Conservation (phyloP, 2,797 vertebrate genomes). For the Sebastes steindachneri region DNA sequence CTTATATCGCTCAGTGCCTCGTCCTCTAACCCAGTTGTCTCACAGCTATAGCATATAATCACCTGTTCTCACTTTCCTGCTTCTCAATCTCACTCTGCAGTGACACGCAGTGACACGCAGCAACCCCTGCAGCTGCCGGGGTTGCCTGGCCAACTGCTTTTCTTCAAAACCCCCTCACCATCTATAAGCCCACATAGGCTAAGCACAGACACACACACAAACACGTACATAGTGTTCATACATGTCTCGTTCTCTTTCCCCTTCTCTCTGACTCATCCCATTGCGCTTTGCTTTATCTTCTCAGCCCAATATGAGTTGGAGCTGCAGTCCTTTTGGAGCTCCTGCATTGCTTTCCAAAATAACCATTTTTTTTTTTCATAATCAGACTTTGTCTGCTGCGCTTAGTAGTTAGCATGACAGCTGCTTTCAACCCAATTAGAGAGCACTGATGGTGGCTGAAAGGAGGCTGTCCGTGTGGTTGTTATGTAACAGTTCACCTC, state of each 20-base stretch:
- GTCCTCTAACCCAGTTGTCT: conserved; percentile 33
- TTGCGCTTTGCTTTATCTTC: background rate
- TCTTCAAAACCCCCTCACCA: conserved; percentile 42
- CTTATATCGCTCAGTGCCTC: conserved; percentile 13
- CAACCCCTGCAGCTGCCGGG: conserved; percentile 32
- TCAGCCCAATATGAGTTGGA: conserved; percentile 31
- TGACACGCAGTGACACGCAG: conserved; percentile 48
- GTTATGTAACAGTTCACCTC: conserved; percentile 66
- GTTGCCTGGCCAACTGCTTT: conserved; percentile 36
- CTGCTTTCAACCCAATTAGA: conserved; percentile 75
- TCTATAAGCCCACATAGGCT: conserved; percentile 24
- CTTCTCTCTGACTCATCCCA: conserved; percentile 28
- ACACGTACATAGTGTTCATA: background rate
- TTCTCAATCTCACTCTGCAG: conserved; percentile 33
- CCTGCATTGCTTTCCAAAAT: conserved; percentile 61
- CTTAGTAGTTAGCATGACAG: conserved; percentile 64
- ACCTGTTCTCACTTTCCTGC: conserved; percentile 22
- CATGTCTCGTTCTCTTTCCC: background rate
- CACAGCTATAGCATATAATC: conserved; percentile 49
- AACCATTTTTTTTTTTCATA: conserved; percentile 34
- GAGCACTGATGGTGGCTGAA: conserved; percentile 59
- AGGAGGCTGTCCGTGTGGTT: conserved; percentile 38
- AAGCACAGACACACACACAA: background rate
- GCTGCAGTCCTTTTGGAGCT: conserved; percentile 34
- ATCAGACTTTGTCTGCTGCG: conserved; percentile 39